phyloP scores from a whole-genome alignment of 2,888 invertebrate genomes.

The Drosophila paranaensis region DNA sequence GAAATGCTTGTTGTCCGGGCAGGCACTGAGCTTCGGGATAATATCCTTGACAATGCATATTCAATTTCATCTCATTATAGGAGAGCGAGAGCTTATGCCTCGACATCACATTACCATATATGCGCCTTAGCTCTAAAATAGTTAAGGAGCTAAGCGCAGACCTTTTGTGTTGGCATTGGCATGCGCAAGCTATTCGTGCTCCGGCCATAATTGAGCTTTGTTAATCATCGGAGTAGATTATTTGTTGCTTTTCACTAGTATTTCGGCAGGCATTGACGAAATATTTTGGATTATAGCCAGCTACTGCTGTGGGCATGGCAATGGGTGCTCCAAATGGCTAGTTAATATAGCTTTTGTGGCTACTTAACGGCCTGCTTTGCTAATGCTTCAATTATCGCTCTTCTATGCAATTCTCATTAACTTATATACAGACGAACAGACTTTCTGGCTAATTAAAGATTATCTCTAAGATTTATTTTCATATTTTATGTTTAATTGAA shows the following conservation, averaged over 20 bases:
- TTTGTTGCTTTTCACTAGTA: slow-evolving; percentile 1
- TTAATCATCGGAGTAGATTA: slow-evolving; percentile 14
- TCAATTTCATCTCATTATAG: slow-evolving; percentile 58
- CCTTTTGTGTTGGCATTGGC: neutral
- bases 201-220: slow-evolving; percentile 5
- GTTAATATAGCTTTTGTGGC: neutral
- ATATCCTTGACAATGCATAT: slow-evolving; percentile 34
- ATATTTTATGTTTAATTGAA: neutral
- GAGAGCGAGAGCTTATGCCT: slow-evolving; percentile 19
- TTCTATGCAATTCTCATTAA: neutral
- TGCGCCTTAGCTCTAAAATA: slow-evolving; percentile 13
- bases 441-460: neutral
- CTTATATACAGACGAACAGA: neutral
- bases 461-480: neutral
- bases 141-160: slow-evolving; percentile 15
- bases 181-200: slow-evolving; percentile 1
- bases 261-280: neutral
- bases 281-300: neutral
- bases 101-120: slow-evolving; percentile 9
- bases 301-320: neutral
- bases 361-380: neutral
- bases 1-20: slow-evolving; percentile 39
- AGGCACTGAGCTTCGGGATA: slow-evolving; percentile 16
- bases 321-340: neutral
- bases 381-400: neutral